Evolutionary conservation across 1,140 invertebrate genomes (phyloP).

Genomic region (Ephestia elutella): DNA sequence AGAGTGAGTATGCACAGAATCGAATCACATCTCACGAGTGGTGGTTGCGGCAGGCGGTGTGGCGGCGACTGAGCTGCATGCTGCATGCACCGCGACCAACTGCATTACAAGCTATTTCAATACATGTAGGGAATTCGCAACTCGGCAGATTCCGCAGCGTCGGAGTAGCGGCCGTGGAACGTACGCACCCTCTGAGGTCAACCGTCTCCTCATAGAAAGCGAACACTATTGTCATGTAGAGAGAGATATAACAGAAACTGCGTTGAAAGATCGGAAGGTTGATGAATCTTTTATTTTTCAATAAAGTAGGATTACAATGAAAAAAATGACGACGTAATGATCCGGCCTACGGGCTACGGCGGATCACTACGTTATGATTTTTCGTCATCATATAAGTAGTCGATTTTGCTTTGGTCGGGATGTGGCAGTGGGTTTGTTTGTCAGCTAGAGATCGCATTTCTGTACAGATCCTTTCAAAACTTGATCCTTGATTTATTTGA

Average conservation of each 20-base stretch:
- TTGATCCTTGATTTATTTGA: no score
- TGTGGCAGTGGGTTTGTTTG: no score
- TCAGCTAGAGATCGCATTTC: no score
- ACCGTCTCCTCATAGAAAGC: conserved; percentile 13
- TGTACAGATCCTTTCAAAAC: no score
- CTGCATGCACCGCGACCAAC: conserved; percentile 34
- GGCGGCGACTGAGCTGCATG: conserved; percentile 38
- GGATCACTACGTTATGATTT: no score
- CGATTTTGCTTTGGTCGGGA: no score
- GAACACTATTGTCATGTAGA: not conserved
- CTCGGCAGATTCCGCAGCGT: conserved; percentile 45
- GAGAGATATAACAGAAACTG: not conserved
- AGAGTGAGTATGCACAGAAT: conserved; percentile 22
- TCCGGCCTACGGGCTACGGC: no score
- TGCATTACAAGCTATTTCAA: conserved; percentile 63
- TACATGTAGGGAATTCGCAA: conserved; percentile 59
- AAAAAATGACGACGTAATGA: no score
- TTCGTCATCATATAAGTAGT: no score
- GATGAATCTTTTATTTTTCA: not conserved
- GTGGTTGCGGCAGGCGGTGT: conserved; percentile 32
- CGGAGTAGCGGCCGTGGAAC: conserved; percentile 22
- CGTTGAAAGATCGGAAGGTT: not conserved
- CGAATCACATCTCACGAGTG: conserved; percentile 18
- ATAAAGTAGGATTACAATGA: no score
- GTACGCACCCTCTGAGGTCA: conserved; percentile 25